These are phyloP conservation scores for Arizona elegans DNA, from an alignment of 2,113 vertebrate genomes.

Conservation along the genomic window DNA sequence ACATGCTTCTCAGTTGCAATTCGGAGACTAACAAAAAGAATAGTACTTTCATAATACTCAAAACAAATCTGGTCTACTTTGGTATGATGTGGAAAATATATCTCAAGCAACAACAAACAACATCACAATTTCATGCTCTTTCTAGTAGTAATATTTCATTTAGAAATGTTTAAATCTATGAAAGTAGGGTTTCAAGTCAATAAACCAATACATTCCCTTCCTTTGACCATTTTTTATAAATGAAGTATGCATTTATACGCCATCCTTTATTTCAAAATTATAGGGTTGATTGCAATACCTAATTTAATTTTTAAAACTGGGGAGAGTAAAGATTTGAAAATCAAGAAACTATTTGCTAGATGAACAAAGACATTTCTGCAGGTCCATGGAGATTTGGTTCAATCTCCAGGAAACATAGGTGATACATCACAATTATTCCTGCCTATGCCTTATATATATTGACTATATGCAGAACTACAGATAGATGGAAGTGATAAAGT, in stretches of 20 bases:
- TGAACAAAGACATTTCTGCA: background rate
- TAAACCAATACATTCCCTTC: background rate
- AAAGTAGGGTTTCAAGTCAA: background rate
- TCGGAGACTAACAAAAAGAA: background rate
- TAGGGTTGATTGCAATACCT: background rate
- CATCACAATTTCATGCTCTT: background rate
- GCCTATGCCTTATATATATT: background rate
- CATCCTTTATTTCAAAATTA: background rate
- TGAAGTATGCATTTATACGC: background rate
- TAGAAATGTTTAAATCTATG: background rate
- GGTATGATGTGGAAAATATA: background rate
- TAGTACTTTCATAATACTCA: background rate
- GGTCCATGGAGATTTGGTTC: background rate
- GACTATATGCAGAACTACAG: slow-evolving; percentile 35
- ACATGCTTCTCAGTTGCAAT: background rate
- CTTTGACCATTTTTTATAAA: background rate
- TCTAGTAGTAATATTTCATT: background rate
- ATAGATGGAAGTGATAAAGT: slow-evolving; percentile 14
- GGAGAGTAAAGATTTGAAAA: background rate
- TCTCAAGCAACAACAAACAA: background rate
- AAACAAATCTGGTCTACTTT: background rate
- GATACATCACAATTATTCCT: background rate
- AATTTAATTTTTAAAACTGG: background rate
- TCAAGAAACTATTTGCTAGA: background rate
- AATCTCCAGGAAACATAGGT: background rate